Evolutionary conservation across 30 jellyfish, hydroid and myxozoan species (phyloP), one percentile per base, ranked within the genome.

Genomic region (Morbakka virulenta): DNA sequence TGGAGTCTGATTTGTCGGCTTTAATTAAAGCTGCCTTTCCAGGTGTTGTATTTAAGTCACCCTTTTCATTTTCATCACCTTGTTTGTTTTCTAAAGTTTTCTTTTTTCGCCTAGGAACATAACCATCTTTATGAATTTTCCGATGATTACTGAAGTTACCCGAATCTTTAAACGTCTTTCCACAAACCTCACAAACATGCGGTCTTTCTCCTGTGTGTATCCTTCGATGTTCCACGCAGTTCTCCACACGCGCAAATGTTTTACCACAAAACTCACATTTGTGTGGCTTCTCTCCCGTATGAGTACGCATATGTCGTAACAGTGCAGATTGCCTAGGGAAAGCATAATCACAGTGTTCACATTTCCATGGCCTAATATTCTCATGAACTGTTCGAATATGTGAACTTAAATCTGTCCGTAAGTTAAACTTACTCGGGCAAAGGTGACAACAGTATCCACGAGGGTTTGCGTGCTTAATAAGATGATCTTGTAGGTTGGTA

Each of bases 151-250:
- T 71, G 76, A 85, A 85, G 28, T 85, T 85, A 28, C 95, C 95
- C 1, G 95, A 85, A 22, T 85, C 95, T 50, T 84, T 79, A 49
- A 85, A 85, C 22, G 95, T 35, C 67, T 85, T 85, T 1, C 86
- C 86, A 30, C 95, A 85, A 22, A 85, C 87, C 17, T 57, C 41
- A 70, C 95, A 85, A 23, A 67, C 83, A 28, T 72, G 71, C 2
- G 95, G 95, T 27, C 89, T 23, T 53, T 85, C 95, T 14, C 95
- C 95, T 3, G 95, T 85, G 36, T 85, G 95, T 12, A 75, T 85
- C 50, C 95, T 63, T 0, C 95, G 95, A 48, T 85, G 95, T 77
- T 85, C 95, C 89, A 72, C 85, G 41, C 96, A 86, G 74, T 86
- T 86, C 63, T 86, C 96, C 88, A 72, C 70, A 33, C 96, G 67